Evolutionary conservation across 2,888 invertebrate species (phyloP), one percentile per base, ranked within the genome.

Genomic region (Nomada fucata): DNA sequence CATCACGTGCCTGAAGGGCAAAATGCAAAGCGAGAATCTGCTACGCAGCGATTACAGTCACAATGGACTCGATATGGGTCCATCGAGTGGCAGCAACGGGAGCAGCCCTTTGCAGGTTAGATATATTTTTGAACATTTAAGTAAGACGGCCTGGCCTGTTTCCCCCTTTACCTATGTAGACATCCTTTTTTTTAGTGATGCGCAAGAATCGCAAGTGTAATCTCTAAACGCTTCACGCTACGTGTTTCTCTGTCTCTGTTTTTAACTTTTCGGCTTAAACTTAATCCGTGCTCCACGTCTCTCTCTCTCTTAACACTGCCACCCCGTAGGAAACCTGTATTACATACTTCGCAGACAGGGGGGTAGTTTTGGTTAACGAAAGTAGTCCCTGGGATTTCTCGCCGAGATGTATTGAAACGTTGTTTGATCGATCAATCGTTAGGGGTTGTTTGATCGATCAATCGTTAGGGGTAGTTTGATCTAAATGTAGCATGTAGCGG

Each of bases 21-120:
- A 98, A 94, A 97, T 97, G 97, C 97, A 97, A 94, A 97, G 97
- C 92, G 97, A 97, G 92, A 97, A 97, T 93, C 94, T 98, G 70
- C 94, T 97, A 65, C 94, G 97, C 90, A 97, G 97, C 75, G 97
- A 97, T 93, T 97, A 97, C 93, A 95, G 96, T 75, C 95, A 96
- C 84, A 93, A 92, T 87, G 91, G 92, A 29, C 92, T 91, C 91
- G 92, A 91, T 75, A 91, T 93, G 91, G 91, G 91, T 89, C 92
- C 91, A 86, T 94, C 92, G 86, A 93, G 92, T 90, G 93, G 91
- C 89, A 93, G 91, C 94, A 93, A 92, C 91, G 93, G 91, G 91
- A 93, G 92, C 93, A 93, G 92, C 87, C 94, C 93, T 82, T 92
- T 94, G 87, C 93, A 94, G 92, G 94, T 92, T 94, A 94, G 93